Evolutionary conservation across 1,140 invertebrate genomes (phyloP).

Genomic region (Meloidogyne floridensis): DNA sequence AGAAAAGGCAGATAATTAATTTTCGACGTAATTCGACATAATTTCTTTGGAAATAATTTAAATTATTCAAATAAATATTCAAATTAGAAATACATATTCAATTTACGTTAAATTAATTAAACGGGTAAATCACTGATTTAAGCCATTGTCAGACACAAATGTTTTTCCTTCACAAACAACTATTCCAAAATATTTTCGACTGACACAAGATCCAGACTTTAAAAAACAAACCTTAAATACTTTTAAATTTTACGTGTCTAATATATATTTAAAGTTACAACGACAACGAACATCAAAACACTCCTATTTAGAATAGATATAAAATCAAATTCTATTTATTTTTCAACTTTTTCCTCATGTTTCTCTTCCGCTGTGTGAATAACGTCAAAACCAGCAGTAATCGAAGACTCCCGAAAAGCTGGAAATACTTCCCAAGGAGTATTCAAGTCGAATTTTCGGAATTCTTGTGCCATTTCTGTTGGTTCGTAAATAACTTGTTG

Average conservation of each 20-base stretch:
- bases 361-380: constrained; percentile 30
- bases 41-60: too few relatives aligned
- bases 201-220: too few relatives aligned
- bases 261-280: not conserved
- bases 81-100: too few relatives aligned
- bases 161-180: too few relatives aligned
- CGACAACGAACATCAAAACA: not conserved
- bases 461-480: constrained; percentile 93
- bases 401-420: constrained; percentile 59
- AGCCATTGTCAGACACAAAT: too few relatives aligned
- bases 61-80: too few relatives aligned
- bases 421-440: constrained; percentile 82
- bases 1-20: not conserved
- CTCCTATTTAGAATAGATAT: not conserved
- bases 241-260: too few relatives aligned
- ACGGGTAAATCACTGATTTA: too few relatives aligned
- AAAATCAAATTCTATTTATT: not conserved
- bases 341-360: constrained; percentile 4
- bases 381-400: constrained; percentile 61
- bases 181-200: too few relatives aligned
- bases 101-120: too few relatives aligned
- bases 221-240: too few relatives aligned
- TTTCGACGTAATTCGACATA: not conserved
- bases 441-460: constrained; percentile 91
- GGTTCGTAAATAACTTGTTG: constrained; percentile 71